Evolutionary conservation across 2,797 vertebrate genomes (phyloP).

Genomic region (Acanthis flammea): DNA sequence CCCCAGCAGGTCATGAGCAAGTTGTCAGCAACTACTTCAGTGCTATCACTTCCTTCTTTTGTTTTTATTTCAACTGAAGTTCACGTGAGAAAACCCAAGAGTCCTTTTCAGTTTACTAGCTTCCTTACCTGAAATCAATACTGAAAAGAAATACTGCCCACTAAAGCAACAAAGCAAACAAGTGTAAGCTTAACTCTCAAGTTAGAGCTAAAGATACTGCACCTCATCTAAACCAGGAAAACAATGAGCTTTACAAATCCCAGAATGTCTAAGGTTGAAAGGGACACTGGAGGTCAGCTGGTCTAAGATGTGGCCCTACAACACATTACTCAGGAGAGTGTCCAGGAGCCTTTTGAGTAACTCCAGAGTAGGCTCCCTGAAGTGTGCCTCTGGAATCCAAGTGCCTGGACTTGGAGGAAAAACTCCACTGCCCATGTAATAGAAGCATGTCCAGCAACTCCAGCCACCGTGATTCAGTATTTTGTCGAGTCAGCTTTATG

Average conservation of each 20-base stretch:
- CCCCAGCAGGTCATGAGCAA: neutral
- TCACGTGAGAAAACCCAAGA: neutral
- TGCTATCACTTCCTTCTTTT: neutral
- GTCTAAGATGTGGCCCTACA: neutral
- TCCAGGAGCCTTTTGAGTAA: neutral
- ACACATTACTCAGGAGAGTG: neutral
- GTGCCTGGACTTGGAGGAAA: neutral
- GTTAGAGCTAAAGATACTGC: neutral
- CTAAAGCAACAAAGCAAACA: neutral
- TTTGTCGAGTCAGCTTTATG: neutral
- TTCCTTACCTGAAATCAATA: neutral
- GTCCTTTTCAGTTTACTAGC: neutral
- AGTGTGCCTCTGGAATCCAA: neutral
- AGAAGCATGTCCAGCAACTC: neutral
- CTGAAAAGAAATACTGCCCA: neutral
- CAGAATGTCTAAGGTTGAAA: neutral
- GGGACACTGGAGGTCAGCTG: neutral
- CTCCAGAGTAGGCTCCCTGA: neutral
- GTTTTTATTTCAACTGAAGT: neutral
- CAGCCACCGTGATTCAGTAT: neutral
- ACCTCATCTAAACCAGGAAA: neutral
- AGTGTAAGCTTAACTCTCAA: neutral
- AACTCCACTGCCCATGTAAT: neutral
- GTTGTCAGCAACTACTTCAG: neutral
- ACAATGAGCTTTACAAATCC: neutral